A percentile compares a stretch with the other conserved stretches of the same genome.
Conservation (phyloP, 2,797 vertebrate species). For the Eremophila alpestris region DNA sequence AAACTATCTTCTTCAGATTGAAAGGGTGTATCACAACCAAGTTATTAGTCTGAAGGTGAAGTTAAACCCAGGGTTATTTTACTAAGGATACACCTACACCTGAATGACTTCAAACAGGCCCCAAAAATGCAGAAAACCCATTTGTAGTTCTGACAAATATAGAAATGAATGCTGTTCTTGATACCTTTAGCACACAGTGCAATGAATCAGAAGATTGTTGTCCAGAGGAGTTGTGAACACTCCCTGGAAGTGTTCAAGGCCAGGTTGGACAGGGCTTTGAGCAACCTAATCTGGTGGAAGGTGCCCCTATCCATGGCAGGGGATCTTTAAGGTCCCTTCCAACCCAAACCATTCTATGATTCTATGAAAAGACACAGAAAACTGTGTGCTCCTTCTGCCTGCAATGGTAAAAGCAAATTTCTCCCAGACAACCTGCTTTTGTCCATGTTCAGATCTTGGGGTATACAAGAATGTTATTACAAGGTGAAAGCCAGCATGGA, state of each 20-base stretch:
- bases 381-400: not conserved
- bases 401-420: not conserved
- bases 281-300: not conserved
- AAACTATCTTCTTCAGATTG: not conserved
- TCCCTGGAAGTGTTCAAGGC: not conserved
- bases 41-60: not conserved
- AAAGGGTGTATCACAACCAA: not conserved
- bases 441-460: not conserved
- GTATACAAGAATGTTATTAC: not conserved
- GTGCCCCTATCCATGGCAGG: not conserved
- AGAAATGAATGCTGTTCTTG: not conserved
- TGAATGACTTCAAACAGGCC: not conserved
- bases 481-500: not conserved
- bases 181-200: not conserved
- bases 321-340: not conserved
- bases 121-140: not conserved
- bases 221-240: not conserved
- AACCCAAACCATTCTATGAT: not conserved
- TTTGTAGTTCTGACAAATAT: not conserved
- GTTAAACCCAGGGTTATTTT: not conserved
- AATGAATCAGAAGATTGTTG: not conserved
- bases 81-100: not conserved
- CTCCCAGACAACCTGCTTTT: not conserved
- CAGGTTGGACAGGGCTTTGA: not conserved
- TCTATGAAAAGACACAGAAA: not conserved